Conservation (phyloP, 2,888 invertebrate species). For the Sialis fuliginosa region DNA sequence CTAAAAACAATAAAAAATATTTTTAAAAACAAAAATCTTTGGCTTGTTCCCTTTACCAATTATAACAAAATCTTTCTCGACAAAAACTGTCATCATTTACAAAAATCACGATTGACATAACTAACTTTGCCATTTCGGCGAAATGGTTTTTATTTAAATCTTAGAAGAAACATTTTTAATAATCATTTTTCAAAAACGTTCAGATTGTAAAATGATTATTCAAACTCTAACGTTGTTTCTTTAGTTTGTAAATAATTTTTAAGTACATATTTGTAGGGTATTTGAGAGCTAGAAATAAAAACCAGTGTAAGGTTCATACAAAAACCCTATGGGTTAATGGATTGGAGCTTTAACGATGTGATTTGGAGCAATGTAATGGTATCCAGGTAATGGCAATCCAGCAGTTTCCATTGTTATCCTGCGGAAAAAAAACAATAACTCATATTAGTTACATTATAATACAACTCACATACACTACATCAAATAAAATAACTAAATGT, state of each 20-base stretch:
- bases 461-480: background rate
- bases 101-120: no score
- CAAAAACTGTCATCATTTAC: background rate
- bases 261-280: no score
- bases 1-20: conserved; percentile 22
- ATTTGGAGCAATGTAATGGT: conserved; percentile 83
- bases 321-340: conserved; percentile 37
- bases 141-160: no score
- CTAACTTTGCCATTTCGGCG: no score
- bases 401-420: conserved; percentile 94
- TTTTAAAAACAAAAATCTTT: conserved; percentile 60
- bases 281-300: no score
- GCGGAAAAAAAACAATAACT: conserved; percentile 25
- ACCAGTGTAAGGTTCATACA: background rate
- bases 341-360: conserved; percentile 86
- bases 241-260: no score
- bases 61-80: background rate
- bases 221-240: no score
- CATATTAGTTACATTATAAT: background rate
- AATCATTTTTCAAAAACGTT: no score
- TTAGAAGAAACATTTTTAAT: no score
- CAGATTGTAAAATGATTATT: no score
- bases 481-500: no score
- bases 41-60: conserved; percentile 71
- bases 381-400: conserved; percentile 76